Evolutionary conservation across 2,888 invertebrate genomes (phyloP).

Genomic region (Ennomos erosarius): DNA sequence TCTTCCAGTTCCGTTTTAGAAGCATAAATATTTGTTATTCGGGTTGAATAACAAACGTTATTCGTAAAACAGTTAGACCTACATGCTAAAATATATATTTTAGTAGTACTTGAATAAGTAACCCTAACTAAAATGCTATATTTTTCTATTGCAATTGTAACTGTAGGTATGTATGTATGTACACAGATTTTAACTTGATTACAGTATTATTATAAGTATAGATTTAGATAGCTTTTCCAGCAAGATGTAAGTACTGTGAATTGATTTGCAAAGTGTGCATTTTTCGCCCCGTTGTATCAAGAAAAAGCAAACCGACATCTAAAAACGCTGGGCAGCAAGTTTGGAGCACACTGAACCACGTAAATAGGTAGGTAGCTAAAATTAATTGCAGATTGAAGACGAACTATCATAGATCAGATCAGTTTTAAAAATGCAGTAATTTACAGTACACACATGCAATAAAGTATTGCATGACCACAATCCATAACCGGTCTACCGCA

Average conservation of each 20-base stretch:
- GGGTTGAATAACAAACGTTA: too few relatives aligned
- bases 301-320: slow-evolving; percentile 14
- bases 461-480: slow-evolving; percentile 62
- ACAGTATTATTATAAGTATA: too few relatives aligned
- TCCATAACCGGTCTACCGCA: slow-evolving; percentile 65
- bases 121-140: too few relatives aligned
- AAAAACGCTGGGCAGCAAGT: slow-evolving; percentile 20
- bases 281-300: background rate
- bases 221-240: too few relatives aligned
- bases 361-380: slow-evolving; percentile 14
- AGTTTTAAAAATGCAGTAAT: slow-evolving; percentile 21
- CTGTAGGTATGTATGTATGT: too few relatives aligned
- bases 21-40: too few relatives aligned
- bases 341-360: slow-evolving; percentile 29
- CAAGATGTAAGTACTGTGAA: background rate
- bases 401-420: background rate
- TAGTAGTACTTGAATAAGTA: too few relatives aligned
- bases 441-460: slow-evolving; percentile 27
- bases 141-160: too few relatives aligned
- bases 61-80: too few relatives aligned
- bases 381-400: background rate
- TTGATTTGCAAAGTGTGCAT: background rate
- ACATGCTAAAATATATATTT: too few relatives aligned
- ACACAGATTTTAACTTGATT: too few relatives aligned
- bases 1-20: too few relatives aligned